Base-by-base conservation (phyloP, 2,888 invertebrate genomes). In the Mesoligia furuncula region DNA sequence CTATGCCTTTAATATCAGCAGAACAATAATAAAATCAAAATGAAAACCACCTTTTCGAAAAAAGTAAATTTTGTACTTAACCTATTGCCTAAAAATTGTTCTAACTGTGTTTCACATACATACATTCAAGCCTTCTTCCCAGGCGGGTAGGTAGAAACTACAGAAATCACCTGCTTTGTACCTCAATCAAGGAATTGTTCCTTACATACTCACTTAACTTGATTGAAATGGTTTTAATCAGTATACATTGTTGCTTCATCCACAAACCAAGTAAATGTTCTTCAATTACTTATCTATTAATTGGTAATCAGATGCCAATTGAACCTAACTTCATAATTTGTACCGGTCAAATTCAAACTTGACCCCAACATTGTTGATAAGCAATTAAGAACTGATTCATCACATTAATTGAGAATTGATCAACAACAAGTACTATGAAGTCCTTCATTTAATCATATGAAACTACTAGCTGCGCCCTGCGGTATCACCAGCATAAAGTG, bases 291-390 rank as follows among this genome's bases (percentile, higher is more conserved):
- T 24, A 24, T 0, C 13, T 13, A 45, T 27, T 64, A 31, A 73
- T 39, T 70, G 9, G 8, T 48, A 74, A 27, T 65, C 39, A 31
- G 24, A 65, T 24, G 2, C 13, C 39, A 74, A 79, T 75, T 79
- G 75, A 65, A 51, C 24, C 0, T 0, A 54, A 36, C 15, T 42
- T 70, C 24, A 1, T 9, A 31, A 36, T 36, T 36, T 3, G 11
- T 7, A 31, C 3, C 0, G 15, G 42, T 39, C n/a, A 51, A 51
- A 24, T 42, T 74, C n/a, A 39, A 57, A 57, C 24, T 9, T 73
- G 74, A 80, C n/a, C 54, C 2, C n/a, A 24, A 57, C 15, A 17
- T 48, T 0, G 3, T 79, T 80, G 20, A 31, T 57, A 57, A 7
- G 15, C 61, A 20, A n/a, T 31, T 39, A 20, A 39, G 15, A 9